These are phyloP conservation scores for Argyra leucocephala DNA, from an alignment of 2,888 invertebrate genomes.

Conservation along the genomic window DNA sequence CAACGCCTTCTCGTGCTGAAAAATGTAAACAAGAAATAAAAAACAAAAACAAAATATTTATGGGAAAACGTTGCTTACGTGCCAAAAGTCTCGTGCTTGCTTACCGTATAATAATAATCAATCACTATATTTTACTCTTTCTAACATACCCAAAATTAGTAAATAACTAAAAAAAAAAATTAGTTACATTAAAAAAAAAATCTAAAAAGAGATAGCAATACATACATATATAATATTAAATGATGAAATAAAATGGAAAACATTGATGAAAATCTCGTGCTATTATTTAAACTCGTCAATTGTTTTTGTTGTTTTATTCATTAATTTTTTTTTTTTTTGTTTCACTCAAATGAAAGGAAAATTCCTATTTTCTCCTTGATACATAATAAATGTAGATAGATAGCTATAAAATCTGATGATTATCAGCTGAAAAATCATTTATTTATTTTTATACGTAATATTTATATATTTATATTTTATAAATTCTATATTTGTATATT, in stretches of 20 bases:
- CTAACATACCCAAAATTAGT: too few relatives aligned
- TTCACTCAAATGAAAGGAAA: slow-evolving; percentile 3
- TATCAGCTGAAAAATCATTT: too few relatives aligned
- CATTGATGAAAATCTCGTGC: too few relatives aligned
- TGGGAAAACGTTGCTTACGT: neutral
- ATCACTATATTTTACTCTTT: neutral
- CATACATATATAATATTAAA: neutral
- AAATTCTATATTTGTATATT: too few relatives aligned
- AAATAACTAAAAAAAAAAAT: too few relatives aligned
- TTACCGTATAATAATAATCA: neutral
- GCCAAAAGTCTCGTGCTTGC: neutral
- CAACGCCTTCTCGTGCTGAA: neutral
- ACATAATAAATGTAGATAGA: too few relatives aligned
- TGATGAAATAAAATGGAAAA: neutral
- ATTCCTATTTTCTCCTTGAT: neutral
- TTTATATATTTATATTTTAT: too few relatives aligned
- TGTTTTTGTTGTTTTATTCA: too few relatives aligned
- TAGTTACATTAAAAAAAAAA: neutral
- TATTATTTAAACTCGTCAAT: too few relatives aligned
- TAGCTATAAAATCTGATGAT: too few relatives aligned
- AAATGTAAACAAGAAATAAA: neutral
- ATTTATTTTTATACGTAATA: too few relatives aligned
- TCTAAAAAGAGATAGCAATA: neutral
- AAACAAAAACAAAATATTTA: neutral
- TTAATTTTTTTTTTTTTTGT: neutral